These are phyloP conservation scores for Dermolepida albohirtum DNA, from an alignment of 2,888 invertebrate species.

Conservation along the genomic window DNA sequence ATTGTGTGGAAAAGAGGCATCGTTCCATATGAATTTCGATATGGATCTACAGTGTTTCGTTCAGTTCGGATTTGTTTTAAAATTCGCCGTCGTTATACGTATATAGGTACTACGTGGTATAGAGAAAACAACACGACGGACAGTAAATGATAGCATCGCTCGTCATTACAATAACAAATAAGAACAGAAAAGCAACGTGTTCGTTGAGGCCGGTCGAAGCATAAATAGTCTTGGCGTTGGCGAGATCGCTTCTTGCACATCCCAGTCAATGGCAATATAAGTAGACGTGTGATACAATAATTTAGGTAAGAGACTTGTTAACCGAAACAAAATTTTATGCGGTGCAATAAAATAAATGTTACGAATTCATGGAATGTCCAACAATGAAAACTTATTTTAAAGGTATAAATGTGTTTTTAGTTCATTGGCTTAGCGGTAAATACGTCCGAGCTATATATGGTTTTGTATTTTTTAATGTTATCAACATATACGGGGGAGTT, in stretches of 20 bases:
- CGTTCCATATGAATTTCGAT: conserved; percentile 36
- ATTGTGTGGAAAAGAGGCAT: conserved; percentile 28
- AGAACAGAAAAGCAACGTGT: conserved; percentile 62
- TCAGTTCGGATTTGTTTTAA: conserved; percentile 16
- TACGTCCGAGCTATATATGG: neutral
- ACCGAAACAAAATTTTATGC: conserved; percentile 40
- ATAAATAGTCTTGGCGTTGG: conserved; percentile 58
- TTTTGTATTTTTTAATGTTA: too few species aligned
- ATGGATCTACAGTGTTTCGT: conserved; percentile 11
- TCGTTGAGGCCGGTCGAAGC: conserved; percentile 56
- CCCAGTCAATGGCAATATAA: conserved; percentile 23
- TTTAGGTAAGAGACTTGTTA: conserved; percentile 38
- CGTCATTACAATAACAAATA: conserved; percentile 66
- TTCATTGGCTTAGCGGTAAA: neutral
- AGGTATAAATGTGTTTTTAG: conserved; percentile 1
- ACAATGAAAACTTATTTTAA: conserved; percentile 1
- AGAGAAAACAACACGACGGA: conserved; percentile 61
- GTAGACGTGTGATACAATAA: conserved; percentile 40
- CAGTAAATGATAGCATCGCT: conserved; percentile 63
- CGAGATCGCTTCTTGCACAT: conserved; percentile 46
- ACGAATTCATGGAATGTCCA: conserved; percentile 27
- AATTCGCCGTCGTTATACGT: conserved; percentile 32
- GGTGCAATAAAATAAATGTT: conserved; percentile 21
- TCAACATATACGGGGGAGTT: too few species aligned
- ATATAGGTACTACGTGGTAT: conserved; percentile 42